These are phyloP conservation scores for Butorides virescens DNA, from an alignment of 2,113 vertebrate genomes.

Conservation along the genomic window DNA sequence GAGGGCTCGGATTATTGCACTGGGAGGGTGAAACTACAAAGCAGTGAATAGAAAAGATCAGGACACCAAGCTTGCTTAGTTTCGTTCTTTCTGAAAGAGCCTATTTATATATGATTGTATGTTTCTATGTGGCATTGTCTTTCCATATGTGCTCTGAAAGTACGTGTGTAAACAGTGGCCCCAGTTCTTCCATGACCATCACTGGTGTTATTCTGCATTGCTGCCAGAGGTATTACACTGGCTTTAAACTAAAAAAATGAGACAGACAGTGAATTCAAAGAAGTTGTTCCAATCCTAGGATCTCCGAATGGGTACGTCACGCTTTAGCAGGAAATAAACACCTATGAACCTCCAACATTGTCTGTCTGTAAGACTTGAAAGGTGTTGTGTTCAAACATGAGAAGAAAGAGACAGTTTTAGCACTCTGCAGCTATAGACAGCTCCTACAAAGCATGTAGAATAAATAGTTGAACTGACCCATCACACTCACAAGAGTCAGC, in stretches of 20 bases:
- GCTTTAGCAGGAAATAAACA: neutral
- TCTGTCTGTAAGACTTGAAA: neutral
- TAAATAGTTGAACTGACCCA: neutral
- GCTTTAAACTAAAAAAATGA: neutral
- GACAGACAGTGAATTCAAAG: neutral
- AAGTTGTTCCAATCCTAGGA: neutral
- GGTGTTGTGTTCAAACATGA: neutral
- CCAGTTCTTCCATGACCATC: neutral
- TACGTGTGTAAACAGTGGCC: neutral
- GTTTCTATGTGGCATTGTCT: neutral
- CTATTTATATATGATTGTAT: neutral
- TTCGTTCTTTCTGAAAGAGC: neutral
- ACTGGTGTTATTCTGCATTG: neutral
- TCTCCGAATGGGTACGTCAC: neutral
- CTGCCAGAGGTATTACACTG: neutral
- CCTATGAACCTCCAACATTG: neutral
- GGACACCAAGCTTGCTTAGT: neutral
- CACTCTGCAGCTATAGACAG: neutral
- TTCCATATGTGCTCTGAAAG: neutral
- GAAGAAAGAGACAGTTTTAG: neutral
- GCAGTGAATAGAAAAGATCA: neutral
- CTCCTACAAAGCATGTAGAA: neutral
- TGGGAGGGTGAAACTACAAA: neutral
- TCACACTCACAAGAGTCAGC: neutral
- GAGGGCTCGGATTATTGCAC: neutral